Percentiles rank a stretch among this genome's conserved stretches.
Conservation (phyloP, 2,888 invertebrate genomes). For the Zeuzera pyrina region DNA sequence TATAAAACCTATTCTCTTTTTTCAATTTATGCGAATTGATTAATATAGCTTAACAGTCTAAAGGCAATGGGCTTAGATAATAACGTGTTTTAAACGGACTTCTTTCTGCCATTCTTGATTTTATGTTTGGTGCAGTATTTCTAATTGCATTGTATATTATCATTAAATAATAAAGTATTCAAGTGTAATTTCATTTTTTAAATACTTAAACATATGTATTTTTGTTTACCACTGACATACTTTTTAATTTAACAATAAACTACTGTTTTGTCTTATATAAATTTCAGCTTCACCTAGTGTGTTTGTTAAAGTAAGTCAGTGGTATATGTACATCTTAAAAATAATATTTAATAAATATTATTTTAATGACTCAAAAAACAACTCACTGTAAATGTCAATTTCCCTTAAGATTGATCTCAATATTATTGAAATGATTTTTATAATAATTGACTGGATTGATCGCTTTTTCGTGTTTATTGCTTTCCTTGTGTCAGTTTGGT, state of each 20-base stretch:
- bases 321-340: conserved; percentile 2
- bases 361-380: conserved; percentile 68
- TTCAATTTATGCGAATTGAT: conserved; percentile 32
- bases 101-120: conserved; percentile 60
- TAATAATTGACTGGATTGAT: conserved; percentile 73
- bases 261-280: neutral
- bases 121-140: conserved; percentile 70
- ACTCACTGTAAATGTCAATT: conserved; percentile 55
- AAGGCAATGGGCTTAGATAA: conserved; percentile 65
- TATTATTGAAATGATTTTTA: conserved; percentile 56
- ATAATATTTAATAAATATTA: conserved; percentile 25
- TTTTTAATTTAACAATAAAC: conserved; percentile 16
- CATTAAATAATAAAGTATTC: conserved; percentile 53
- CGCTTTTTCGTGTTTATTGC: conserved; percentile 75
- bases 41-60: conserved; percentile 44
- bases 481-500: conserved; percentile 76
- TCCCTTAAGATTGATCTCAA: conserved; percentile 38
- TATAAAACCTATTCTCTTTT: too few species aligned
- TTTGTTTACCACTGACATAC: conserved; percentile 40
- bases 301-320: conserved; percentile 7
- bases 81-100: conserved; percentile 45
- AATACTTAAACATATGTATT: conserved; percentile 14
- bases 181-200: neutral
- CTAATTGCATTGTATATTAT: conserved; percentile 70
- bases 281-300: neutral